phyloP scores from a whole-genome alignment of 2,113 vertebrate genomes.

The Desmodus rotundus region DNA sequence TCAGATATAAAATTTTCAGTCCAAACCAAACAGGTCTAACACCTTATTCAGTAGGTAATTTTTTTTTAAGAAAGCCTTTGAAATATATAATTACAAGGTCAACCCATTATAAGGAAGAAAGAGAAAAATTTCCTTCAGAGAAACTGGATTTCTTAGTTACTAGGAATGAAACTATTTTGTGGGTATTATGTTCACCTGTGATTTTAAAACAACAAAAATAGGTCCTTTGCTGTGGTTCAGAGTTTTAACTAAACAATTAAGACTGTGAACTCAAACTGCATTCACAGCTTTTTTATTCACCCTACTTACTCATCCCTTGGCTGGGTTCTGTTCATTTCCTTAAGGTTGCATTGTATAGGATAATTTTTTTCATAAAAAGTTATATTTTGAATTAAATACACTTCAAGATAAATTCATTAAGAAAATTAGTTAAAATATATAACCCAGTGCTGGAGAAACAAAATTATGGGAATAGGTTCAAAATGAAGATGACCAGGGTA shows the following conservation, averaged over 20 bases:
- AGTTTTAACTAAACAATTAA: background rate
- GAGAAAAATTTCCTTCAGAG: background rate
- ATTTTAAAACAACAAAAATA: constrained; percentile 18
- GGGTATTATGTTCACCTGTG: background rate
- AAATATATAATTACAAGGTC: background rate
- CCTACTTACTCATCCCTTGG: background rate
- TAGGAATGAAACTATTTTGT: background rate
- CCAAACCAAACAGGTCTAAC: background rate
- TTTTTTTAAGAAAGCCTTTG: constrained; percentile 7
- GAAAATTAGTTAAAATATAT: background rate
- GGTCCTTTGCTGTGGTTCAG: background rate
- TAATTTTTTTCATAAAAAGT: background rate
- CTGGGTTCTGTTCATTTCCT: background rate
- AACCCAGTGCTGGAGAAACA: background rate
- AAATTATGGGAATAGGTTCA: background rate
- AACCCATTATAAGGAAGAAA: background rate
- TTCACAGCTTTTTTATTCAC: background rate
- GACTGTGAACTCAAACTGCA: background rate
- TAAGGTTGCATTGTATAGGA: background rate
- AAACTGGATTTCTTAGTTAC: background rate
- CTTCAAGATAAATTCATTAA: constrained; percentile 24
- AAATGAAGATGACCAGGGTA: background rate
- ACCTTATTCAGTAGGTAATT: background rate
- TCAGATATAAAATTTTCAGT: background rate
- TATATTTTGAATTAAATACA: constrained; percentile 1